These are phyloP conservation scores for Drosophila paranaensis DNA, from an alignment of 2,888 invertebrate species.

Conservation along the genomic window DNA sequence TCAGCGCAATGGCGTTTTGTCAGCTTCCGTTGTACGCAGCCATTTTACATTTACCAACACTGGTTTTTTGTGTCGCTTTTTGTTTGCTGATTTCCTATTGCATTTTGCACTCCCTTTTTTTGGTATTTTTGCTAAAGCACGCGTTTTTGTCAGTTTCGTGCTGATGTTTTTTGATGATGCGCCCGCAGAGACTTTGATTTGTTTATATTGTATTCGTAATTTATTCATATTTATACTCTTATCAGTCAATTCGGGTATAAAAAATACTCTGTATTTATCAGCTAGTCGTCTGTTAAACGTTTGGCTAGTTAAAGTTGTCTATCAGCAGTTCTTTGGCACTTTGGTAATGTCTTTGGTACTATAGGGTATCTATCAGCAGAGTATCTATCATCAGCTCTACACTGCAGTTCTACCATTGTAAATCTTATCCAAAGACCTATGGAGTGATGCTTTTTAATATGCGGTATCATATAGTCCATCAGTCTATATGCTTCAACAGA, in stretches of 20 bases:
- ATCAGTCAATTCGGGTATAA: background rate
- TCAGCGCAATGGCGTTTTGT: constrained; percentile 77
- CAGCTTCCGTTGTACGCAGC: constrained; percentile 72
- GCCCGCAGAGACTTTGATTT: constrained; percentile 30
- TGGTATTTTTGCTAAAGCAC: constrained; percentile 14
- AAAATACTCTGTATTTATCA: background rate
- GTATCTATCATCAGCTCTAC: background rate
- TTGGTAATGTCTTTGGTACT: too few species aligned
- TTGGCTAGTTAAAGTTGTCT: too few species aligned
- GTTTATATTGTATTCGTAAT: constrained; percentile 15
- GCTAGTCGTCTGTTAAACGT: too few species aligned
- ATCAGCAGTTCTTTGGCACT: too few species aligned
- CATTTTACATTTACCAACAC: constrained; percentile 57
- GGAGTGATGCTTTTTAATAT: background rate
- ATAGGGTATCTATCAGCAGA: background rate
- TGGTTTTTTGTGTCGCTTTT: constrained; percentile 18
- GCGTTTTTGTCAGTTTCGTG: constrained; percentile 30
- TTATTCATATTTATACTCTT: background rate
- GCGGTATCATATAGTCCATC: background rate
- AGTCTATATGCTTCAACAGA: too few species aligned
- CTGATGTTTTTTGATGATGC: constrained; percentile 19
- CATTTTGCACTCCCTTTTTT: constrained; percentile 7
- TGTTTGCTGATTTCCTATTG: constrained; percentile 34
- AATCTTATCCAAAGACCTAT: background rate
- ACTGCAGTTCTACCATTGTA: background rate